phyloP scores from a whole-genome alignment of 2,113 vertebrate genomes.

The Phaethon lepturus region DNA sequence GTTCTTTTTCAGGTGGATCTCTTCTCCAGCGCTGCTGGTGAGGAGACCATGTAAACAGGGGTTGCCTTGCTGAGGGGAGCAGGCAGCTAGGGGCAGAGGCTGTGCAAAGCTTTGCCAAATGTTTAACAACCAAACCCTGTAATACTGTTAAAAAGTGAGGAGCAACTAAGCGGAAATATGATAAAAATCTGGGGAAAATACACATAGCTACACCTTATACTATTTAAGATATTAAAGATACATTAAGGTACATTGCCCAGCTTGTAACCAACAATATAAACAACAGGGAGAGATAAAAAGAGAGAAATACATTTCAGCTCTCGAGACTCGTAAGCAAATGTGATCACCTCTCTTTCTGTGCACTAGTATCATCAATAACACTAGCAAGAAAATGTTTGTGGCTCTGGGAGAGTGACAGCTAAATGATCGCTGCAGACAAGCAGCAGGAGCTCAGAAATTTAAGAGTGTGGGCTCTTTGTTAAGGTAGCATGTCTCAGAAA shows the following conservation, averaged over 20 bases:
- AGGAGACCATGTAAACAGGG: not conserved
- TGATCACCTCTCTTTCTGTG: not conserved
- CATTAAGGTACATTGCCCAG: not conserved
- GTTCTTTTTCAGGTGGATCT: not conserved
- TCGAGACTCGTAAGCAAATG: not conserved
- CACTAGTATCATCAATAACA: not conserved
- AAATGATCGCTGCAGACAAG: not conserved
- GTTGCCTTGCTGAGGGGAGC: not conserved
- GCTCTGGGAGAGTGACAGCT: not conserved
- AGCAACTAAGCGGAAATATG: not conserved
- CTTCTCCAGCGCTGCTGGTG: not conserved
- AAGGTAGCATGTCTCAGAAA: not conserved
- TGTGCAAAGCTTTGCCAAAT: fast-evolving
- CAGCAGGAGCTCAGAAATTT: not conserved
- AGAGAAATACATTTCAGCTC: not conserved
- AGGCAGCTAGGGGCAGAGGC: not conserved
- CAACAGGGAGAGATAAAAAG: not conserved
- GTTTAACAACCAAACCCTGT: not conserved
- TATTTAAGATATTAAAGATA: not conserved
- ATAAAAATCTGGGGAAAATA: not conserved
- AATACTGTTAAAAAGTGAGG: not conserved
- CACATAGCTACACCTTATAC: not conserved
- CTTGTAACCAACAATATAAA: not conserved
- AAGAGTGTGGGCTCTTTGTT: not conserved
- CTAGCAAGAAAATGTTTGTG: not conserved